phyloP scores from a whole-genome alignment of 2,888 invertebrate genomes.

The Cephus pulcher region DNA sequence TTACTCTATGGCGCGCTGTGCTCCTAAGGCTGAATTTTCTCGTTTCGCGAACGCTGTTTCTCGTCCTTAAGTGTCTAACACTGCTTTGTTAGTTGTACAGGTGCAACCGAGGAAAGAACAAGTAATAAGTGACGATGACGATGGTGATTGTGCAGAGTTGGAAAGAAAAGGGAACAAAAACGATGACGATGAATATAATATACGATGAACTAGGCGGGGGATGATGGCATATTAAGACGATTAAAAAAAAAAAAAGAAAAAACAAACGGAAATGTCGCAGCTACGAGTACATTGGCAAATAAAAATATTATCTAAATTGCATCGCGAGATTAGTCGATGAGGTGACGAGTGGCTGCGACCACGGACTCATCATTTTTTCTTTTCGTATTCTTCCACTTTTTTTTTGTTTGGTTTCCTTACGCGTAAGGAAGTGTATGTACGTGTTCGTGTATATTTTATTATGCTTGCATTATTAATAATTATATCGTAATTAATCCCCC shows the following conservation, averaged over 20 bases:
- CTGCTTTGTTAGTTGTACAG: background rate
- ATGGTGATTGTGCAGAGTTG: constrained; percentile 14
- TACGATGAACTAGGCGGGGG: constrained; percentile 5
- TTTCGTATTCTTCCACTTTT: constrained; percentile 11
- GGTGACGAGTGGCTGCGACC: background rate
- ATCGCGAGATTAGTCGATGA: background rate
- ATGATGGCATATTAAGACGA: constrained; percentile 18
- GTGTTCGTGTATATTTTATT: constrained; percentile 24
- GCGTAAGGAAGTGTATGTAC: constrained; percentile 1
- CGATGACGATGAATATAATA: constrained; percentile 8
- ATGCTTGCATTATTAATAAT: constrained; percentile 25
- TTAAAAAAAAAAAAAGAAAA: constrained; percentile 8
- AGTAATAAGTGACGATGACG: constrained; percentile 8
- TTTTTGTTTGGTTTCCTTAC: constrained; percentile 17
- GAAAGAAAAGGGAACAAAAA: background rate
- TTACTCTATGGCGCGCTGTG: constrained; percentile 8
- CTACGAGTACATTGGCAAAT: background rate
- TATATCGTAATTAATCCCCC: constrained; percentile 24
- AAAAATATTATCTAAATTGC: background rate
- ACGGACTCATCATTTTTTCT: background rate
- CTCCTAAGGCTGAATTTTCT: background rate
- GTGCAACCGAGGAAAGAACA: background rate
- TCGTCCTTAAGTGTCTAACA: constrained; percentile 17
- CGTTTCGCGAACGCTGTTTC: constrained; percentile 1
- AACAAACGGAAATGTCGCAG: background rate